Evolutionary conservation across 2,797 vertebrate genomes (phyloP), one percentile per base, ranked within the genome.

Genomic region (Gymnopithys bicolor): DNA sequence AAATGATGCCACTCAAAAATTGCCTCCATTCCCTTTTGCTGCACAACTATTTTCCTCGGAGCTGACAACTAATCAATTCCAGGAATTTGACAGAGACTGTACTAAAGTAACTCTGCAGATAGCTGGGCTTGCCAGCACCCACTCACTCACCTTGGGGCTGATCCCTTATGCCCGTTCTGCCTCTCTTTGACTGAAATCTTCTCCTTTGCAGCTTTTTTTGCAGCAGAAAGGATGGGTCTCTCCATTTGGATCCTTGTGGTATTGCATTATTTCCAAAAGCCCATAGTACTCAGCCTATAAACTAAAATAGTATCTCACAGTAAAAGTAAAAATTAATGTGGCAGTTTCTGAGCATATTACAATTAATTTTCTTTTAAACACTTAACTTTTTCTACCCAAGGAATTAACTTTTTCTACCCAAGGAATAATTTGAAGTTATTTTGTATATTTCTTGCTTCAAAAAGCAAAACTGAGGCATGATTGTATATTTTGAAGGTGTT

Each of bases 121-220:
- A 82, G n/a, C 49, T 76, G 87, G 71, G 28, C 18, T 79, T 64
- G 46, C 30, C 59, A 73, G 79, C 6, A 0, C 51, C n/a, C 7
- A 0, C 75, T 92, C 7, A 0, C 75, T 92, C 70, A n/a, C n/a
- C 37, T 63, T 15, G 6, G 64, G 49, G 24, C 73, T 67, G 55
- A 89, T 93, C 90, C 53, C 91, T 90, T 63, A 76, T 70, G 80
- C 37, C 4, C 3, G 18, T 27, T 27, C 52, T 83, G 74, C 60
- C 88, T 85, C 68, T 46, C 73, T 94, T 84, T 89, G 62, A 68
- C 78, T 43, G 15, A 92, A 91, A 32, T 39, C 22, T 71, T 95
- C 83, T 95, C 30, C 13, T 94, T 93, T 87, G 87, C 84, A 93
- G 94, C 74, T 84, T 95, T 84, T 37, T 94, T 94, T 95, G 59